Evolutionary conservation across 2,113 vertebrate genomes (phyloP), one percentile per base, ranked within the genome.

Genomic region (Mohoua ochrocephala): DNA sequence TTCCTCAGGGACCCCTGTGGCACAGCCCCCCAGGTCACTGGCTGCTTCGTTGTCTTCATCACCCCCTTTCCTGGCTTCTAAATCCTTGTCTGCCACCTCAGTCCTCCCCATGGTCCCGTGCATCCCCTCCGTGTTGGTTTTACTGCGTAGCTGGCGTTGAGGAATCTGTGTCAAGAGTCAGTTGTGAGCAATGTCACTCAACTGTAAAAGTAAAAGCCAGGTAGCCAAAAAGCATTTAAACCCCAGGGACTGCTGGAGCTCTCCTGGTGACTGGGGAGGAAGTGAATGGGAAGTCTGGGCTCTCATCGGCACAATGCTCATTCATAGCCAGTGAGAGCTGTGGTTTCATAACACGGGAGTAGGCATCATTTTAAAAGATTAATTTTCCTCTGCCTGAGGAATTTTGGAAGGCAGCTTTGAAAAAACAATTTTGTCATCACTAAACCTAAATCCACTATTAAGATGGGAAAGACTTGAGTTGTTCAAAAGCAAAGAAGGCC

Each of bases 21-120:
- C 47, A 92, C 96, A 1, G 97, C 97, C 6, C 24, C 95, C 21
- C 98, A 99, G 99, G 99, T 99, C 12, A 2, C n/a, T 50, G n/a
- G 1, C 54, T 35, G 33, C 57, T 63, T 41, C 4, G 0, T 19
- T 60, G n/a, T 26, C 64, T 39, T 37, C 50, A 3, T 39, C 3
- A 0, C 26, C 30, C 20, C 52, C 69, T 67, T 75, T 45, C 15
- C 60, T 15, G 41, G 39, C 50, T 70, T 18, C 50, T 37, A 18
- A 65, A 9, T 14, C 3, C 14, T 52, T 53, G 30, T 23, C 41
- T 85, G 45, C 35, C 1, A 0, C 10, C 20, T 61, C 15, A 2
- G 20, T 14, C 19, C 15, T 35, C 44, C 7, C 44, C 2, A 0
- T 21, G 21, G 47, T 52, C 30, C 56, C 0, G 0, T 6, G 2